Percentiles rank a stretch among this genome's conserved stretches.
phyloP scores from a whole-genome alignment of 2,113 vertebrate genomes.

The Anarrhichthys ocellatus region DNA sequence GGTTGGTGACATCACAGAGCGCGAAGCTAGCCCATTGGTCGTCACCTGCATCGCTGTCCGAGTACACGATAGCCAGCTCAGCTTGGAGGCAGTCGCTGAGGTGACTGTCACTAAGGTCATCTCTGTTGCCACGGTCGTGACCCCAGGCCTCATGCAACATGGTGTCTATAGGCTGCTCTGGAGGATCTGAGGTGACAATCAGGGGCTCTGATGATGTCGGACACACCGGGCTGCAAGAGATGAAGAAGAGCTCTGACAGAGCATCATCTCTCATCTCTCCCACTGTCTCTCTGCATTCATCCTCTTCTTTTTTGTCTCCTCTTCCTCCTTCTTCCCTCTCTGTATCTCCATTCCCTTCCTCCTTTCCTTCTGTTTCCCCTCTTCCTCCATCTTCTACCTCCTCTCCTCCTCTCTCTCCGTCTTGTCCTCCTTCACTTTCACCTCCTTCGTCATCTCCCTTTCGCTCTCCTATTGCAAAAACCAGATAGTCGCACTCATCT shows the following conservation, averaged over 20 bases:
- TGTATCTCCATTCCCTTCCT: background rate
- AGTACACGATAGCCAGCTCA: conserved; percentile 77
- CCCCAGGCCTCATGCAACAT: conserved; percentile 46
- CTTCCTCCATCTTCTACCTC: background rate
- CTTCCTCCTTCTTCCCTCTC: background rate
- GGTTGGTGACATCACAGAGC: conserved; percentile 32
- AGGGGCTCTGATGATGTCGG: conserved; percentile 3
- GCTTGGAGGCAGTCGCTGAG: conserved; percentile 80
- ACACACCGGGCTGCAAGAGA: background rate
- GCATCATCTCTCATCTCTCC: conserved; percentile 9
- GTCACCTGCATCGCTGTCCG: conserved; percentile 82
- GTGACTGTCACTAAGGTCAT: conserved; percentile 75
- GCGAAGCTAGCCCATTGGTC: conserved; percentile 67
- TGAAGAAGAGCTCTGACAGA: conserved; percentile 35
- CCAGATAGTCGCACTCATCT: conserved; percentile 63
- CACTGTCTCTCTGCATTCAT: background rate
- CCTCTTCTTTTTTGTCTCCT: background rate
- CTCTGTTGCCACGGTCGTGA: conserved; percentile 53
- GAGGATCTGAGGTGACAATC: background rate
- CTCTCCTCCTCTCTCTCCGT: background rate
- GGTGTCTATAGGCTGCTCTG: conserved; percentile 35
- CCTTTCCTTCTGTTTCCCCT: background rate
- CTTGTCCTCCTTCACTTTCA: background rate
- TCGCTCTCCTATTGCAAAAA: conserved; percentile 57
- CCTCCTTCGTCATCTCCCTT: background rate